Base-by-base conservation (phyloP, 1,140 invertebrate species). In the Cherax destructor region DNA sequence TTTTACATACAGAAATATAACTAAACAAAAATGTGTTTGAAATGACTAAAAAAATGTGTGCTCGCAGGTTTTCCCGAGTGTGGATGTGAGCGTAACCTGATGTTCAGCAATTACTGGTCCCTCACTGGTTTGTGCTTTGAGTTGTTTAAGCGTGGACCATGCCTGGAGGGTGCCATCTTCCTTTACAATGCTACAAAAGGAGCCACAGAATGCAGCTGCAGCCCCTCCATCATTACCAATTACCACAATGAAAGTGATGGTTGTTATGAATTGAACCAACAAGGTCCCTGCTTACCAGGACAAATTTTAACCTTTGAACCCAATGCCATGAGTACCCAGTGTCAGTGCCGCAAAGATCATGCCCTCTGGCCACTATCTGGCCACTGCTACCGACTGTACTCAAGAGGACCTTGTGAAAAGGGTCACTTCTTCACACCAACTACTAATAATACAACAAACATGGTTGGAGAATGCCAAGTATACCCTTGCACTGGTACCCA, bases 71-170 rank as follows among this genome's bases (percentile, higher is more conserved):
- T 88, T 65, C 89, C 92, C 9, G 91, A 91, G 13, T 93, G 93
- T 84, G 91, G 88, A 13, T 93, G 93, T 83, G 88, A 93, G 50
- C 79, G 76, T 10, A 91, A 89, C 47, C 83, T 93, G 13, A 92
- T 93, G 86, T 92, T 86, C 74, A 93, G 88, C 65, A 91, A 92
- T 69, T 93, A 88, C 86, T 93, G 93, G 93, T 76, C 78, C 1
- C 86, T 93, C 30, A 91, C 92, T 49, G 87, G 91, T 9, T 79
- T 93, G 30, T 93, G 93, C 84, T 92, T 93, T 76, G 93, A 93
- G 69, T 86, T 92, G 72, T 91, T 93, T 69, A 84, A 92, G 11
- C 88, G 91, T 16, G 93, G 93, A 11, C 93, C 93, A 10, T 93
- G 93, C 52, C 91, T 92, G 18, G 87, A 89, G n/a, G 93, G 93